A percentile compares a stretch with the other conserved stretches of the same genome.
Evolutionary conservation across 92 coral and sea anemone species (phyloP).

Genomic region (Phenganax stokvisi): DNA sequence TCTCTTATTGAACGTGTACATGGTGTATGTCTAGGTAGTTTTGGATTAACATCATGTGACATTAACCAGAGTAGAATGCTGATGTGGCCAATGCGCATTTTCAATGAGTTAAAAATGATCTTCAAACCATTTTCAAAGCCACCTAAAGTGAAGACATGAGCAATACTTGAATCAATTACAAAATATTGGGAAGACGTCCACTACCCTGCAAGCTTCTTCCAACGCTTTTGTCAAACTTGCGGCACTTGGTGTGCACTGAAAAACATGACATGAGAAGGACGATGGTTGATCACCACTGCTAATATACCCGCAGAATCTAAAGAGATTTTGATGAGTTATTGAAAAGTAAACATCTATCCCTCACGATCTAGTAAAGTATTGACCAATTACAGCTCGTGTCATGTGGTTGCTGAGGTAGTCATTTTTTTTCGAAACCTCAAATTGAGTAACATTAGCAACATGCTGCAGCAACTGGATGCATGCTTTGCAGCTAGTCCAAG

Average conservation of each 20-base stretch:
- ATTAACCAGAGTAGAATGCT: too few species aligned
- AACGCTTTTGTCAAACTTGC: slow-evolving; percentile 82
- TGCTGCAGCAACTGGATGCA: too few species aligned
- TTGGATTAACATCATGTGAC: too few species aligned
- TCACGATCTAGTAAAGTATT: background rate
- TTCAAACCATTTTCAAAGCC: background rate
- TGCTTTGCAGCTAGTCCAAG: too few species aligned
- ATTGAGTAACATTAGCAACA: background rate
- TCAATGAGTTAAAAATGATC: background rate
- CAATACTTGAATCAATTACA: background rate
- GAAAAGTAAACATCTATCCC: background rate
- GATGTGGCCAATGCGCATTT: background rate
- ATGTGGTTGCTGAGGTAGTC: background rate
- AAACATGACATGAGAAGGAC: slow-evolving; percentile 70
- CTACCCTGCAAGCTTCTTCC: slow-evolving; percentile 93
- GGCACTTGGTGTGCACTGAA: slow-evolving; percentile 85
- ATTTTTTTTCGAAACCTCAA: slow-evolving; percentile 1
- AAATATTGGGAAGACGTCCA: background rate
- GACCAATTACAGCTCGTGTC: too few species aligned
- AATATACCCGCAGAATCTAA: slow-evolving; percentile 84
- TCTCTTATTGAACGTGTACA: too few species aligned
- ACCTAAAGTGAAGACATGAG: background rate
- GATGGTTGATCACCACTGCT: slow-evolving; percentile 65
- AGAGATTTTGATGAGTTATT: background rate
- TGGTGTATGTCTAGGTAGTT: too few species aligned